Base-by-base conservation (phyloP, 53 echinoderm and acorn worm genomes). In the Crossaster papposus region DNA sequence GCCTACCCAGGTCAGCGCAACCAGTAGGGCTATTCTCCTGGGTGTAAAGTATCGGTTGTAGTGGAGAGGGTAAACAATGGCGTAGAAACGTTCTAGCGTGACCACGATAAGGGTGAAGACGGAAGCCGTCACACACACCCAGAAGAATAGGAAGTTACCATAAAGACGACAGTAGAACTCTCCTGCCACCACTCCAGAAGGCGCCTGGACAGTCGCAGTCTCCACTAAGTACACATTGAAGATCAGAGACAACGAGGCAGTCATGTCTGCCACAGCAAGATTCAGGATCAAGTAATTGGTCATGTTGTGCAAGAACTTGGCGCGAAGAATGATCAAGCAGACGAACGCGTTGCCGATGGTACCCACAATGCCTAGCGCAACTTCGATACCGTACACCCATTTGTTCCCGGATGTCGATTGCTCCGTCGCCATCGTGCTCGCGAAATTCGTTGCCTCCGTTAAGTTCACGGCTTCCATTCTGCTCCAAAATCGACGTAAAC, bases 201-300 rank as follows among this genome's bases (percentile, higher is more conserved):
- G 94, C 32, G 74, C 29, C 15, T 73, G 31, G 28, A 93, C 54
- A 1, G 89, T 38, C 8, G 33, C 29, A 0, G 89, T 94, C 73
- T 99, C 96, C 50, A 96, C 63, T 3, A 94, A 80, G 91, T 93
- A 99, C 20, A 96, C 96, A 71, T 99, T 99, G 50, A 92, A 83
- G 20, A 99, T 91, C 12, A 99, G 54, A 33, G 93, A 89, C 26
- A 99, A 37, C n/a, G 96, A 96, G 11, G 99, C 94, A 12, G 91
- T 58, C 11, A 99, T 77, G 70, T 99, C 99, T 0, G 99, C 95
- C 17, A 93, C 82, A 37, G 99, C 96, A 15, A 99, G 74, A 52
- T 93, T 99, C 89, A 99, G 86, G 33, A 99, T 99, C 75, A 99
- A 83, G 82, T 99, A 98, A 81, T 99, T 99, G 35, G 99, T 99